Evolutionary conservation across 2,113 vertebrate genomes (phyloP).

Genomic region (Hirundichthys speculiger): DNA sequence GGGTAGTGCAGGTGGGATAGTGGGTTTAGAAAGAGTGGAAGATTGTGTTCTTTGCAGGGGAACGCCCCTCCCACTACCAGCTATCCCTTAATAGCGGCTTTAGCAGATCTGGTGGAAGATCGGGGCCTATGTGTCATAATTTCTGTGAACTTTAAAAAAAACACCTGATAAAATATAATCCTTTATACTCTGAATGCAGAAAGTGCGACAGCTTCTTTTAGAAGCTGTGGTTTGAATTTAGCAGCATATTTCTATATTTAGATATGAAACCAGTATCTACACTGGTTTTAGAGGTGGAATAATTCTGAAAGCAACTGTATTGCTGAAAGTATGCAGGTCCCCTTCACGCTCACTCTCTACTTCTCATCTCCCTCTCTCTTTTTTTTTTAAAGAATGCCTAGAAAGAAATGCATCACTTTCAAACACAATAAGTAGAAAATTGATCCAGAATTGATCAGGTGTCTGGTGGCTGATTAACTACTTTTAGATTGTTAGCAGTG

Average conservation of each 20-base stretch:
- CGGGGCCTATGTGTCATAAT: too few species aligned
- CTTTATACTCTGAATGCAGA: background rate
- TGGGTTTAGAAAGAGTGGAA: too few species aligned
- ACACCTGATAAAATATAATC: background rate
- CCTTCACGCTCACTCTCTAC: background rate
- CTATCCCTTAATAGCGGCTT: too few species aligned
- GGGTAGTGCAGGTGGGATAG: too few species aligned
- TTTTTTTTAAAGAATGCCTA: background rate
- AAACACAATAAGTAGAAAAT: slow-evolving; percentile 22
- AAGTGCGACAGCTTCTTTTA: background rate
- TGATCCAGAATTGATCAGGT: slow-evolving; percentile 40
- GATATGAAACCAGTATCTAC: background rate
- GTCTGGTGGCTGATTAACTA: slow-evolving; percentile 24
- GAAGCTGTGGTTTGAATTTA: background rate
- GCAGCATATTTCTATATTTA: background rate
- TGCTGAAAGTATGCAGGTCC: background rate
- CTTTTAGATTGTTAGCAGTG: background rate
- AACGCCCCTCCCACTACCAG: too few species aligned
- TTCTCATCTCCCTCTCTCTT: background rate
- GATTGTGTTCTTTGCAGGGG: too few species aligned
- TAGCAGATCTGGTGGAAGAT: too few species aligned
- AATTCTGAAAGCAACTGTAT: slow-evolving; percentile 5
- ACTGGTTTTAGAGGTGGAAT: background rate
- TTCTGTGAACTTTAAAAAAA: too few species aligned
- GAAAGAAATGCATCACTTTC: slow-evolving; percentile 21